phyloP scores from a whole-genome alignment of 2,797 vertebrate species.

The Cryptoprocta ferox region DNA sequence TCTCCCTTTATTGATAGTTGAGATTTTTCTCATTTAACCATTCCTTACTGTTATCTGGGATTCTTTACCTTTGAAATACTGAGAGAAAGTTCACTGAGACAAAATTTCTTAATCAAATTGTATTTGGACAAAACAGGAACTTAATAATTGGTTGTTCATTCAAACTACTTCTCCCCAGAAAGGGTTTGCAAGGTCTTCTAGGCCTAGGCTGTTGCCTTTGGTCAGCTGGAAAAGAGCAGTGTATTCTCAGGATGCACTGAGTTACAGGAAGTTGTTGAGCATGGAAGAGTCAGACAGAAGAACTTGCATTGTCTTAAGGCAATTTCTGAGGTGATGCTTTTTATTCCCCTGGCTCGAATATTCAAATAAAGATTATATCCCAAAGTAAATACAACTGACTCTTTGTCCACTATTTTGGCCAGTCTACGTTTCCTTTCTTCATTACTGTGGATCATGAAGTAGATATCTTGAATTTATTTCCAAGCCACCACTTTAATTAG shows the following conservation, averaged over 20 bases:
- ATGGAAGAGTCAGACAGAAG: background rate
- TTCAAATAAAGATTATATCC: slow-evolving; percentile 22
- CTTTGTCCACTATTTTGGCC: background rate
- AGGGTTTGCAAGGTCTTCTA: background rate
- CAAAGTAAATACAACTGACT: background rate
- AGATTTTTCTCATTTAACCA: slow-evolving; percentile 20
- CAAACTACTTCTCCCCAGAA: background rate
- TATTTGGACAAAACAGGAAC: background rate
- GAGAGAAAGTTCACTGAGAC: background rate
- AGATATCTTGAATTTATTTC: slow-evolving; percentile 75
- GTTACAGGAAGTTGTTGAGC: background rate
- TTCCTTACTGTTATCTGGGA: slow-evolving; percentile 17
- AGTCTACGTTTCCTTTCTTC: background rate
- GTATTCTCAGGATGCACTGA: background rate
- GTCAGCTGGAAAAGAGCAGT: background rate
- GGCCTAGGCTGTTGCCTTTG: background rate
- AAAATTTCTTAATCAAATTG: slow-evolving; percentile 29
- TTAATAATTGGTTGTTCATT: background rate
- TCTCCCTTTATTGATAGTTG: background rate
- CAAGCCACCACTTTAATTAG: slow-evolving; percentile 77
- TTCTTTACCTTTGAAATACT: slow-evolving; percentile 11
- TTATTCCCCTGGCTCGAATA: background rate
- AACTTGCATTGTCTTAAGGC: background rate
- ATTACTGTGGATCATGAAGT: background rate
- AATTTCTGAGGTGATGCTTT: slow-evolving; percentile 15